Percentiles rank a stretch among this genome's conserved stretches.
Evolutionary conservation across 2,113 vertebrate genomes (phyloP).

Genomic region (Prochilodus magdalenae): DNA sequence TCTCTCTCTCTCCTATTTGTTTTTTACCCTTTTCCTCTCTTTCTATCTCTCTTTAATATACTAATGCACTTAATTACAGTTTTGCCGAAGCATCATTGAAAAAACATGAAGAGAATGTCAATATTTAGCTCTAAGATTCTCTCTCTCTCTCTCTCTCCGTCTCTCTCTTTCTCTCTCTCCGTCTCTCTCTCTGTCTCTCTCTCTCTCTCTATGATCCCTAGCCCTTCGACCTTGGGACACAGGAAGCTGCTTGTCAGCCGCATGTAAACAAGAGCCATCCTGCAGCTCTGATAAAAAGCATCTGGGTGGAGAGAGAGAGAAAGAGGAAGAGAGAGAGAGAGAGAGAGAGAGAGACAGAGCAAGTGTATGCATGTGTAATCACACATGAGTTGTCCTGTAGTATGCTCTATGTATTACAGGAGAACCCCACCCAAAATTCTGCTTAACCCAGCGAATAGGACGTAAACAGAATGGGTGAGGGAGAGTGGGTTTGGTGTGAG

Average conservation of each 20-base stretch:
- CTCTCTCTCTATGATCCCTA: conserved; percentile 35
- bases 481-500: too few relatives aligned
- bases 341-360: conserved; percentile 13
- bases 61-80: too few relatives aligned
- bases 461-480: too few relatives aligned
- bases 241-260: conserved; percentile 72
- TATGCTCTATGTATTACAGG: too few relatives aligned
- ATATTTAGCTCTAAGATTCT: too few relatives aligned
- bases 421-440: too few relatives aligned
- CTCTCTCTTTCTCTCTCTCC: neutral
- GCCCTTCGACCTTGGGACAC: conserved; percentile 58
- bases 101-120: too few relatives aligned
- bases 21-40: neutral
- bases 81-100: too few relatives aligned
- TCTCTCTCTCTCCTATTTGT: conserved; percentile 20
- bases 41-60: too few relatives aligned
- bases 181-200: conserved; percentile 45
- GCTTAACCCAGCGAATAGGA: too few relatives aligned
- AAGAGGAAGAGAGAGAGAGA: conserved; percentile 38
- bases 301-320: conserved; percentile 61
- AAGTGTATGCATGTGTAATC: neutral
- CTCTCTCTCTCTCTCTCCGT: neutral
- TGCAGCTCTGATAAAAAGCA: conserved; percentile 71
- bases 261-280: conserved; percentile 67
- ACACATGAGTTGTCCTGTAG: too few relatives aligned